phyloP scores from a whole-genome alignment of 2,888 invertebrate genomes.

The Bombyx huttoni region DNA sequence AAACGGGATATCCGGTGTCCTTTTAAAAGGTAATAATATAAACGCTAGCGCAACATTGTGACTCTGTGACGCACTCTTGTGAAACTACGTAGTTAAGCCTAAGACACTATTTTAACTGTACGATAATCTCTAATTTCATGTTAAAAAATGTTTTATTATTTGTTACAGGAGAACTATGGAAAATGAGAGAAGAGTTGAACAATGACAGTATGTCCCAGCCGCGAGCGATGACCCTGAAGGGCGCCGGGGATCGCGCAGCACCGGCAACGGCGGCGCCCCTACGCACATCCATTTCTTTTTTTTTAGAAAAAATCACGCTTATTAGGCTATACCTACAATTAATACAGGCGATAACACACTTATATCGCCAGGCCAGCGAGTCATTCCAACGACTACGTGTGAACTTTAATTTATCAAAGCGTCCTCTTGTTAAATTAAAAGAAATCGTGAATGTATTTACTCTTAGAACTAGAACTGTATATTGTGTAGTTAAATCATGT shows the following conservation, averaged over 20 bases:
- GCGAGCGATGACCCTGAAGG: slow-evolving; percentile 60
- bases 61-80: too few species aligned
- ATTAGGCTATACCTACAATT: slow-evolving; percentile 64
- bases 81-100: too few species aligned
- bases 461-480: slow-evolving; percentile 62
- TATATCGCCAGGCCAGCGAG: slow-evolving; percentile 33
- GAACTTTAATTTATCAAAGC: slow-evolving; percentile 64
- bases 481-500: slow-evolving; percentile 51
- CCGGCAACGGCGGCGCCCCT: slow-evolving; percentile 40
- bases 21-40: too few species aligned
- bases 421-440: slow-evolving; percentile 70
- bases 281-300: slow-evolving; percentile 36
- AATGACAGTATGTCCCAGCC: slow-evolving; percentile 67
- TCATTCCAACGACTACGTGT: slow-evolving; percentile 39
- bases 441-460: slow-evolving; percentile 33
- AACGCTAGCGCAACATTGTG: too few species aligned
- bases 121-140: too few species aligned
- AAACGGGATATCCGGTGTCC: too few species aligned
- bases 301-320: slow-evolving; percentile 56
- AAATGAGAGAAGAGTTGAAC: slow-evolving; percentile 52
- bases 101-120: too few species aligned
- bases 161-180: slow-evolving; percentile 66
- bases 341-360: slow-evolving; percentile 43
- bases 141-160: slow-evolving; percentile 17
- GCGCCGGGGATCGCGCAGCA: slow-evolving; percentile 41